A percentile compares a stretch with the other conserved stretches of the same genome.
These are phyloP conservation scores for Ditula angustiorana DNA, from an alignment of 2,888 invertebrate genomes.

Conservation along the genomic window DNA sequence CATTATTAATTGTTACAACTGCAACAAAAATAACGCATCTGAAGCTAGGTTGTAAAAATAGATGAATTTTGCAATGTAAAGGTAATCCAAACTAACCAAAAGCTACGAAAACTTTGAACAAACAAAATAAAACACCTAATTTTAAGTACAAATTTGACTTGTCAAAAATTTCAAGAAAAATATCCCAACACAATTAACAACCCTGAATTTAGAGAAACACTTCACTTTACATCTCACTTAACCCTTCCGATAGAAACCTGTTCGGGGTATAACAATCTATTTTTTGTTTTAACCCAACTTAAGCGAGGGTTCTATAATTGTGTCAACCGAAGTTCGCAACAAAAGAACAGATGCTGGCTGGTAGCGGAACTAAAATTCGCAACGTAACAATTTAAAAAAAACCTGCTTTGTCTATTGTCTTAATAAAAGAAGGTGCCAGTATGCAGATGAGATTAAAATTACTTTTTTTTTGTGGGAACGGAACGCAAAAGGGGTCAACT, in stretches of 20 bases:
- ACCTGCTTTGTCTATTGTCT: slow-evolving; percentile 67
- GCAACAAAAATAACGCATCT: no score
- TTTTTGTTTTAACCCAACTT: slow-evolving; percentile 77
- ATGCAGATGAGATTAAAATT: slow-evolving; percentile 73
- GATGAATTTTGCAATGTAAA: no score
- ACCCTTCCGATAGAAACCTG: slow-evolving; percentile 82
- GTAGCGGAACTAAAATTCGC: slow-evolving; percentile 53
- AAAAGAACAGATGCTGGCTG: slow-evolving; percentile 72
- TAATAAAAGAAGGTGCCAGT: slow-evolving; percentile 74
- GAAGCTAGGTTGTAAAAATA: no score
- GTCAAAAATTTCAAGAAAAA: no score
- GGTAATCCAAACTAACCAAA: no score
- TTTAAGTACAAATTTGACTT: no score
- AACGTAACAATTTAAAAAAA: slow-evolving; percentile 43
- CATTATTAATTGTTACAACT: no score
- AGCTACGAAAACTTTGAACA: no score
- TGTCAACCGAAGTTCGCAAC: slow-evolving; percentile 69
- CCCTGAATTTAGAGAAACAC: slow-evolving; percentile 68
- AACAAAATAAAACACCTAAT: no score
- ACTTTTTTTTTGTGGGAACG: slow-evolving; percentile 79
- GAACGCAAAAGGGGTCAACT: slow-evolving; percentile 62
- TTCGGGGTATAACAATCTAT: slow-evolving; percentile 75
- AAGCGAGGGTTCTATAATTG: slow-evolving; percentile 72
- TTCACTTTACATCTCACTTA: slow-evolving; percentile 80
- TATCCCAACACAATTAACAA: slow-evolving; percentile 45